Base-by-base conservation (phyloP, 64 coral and sea anemone genomes). In the Dendronephthya gigantea region DNA sequence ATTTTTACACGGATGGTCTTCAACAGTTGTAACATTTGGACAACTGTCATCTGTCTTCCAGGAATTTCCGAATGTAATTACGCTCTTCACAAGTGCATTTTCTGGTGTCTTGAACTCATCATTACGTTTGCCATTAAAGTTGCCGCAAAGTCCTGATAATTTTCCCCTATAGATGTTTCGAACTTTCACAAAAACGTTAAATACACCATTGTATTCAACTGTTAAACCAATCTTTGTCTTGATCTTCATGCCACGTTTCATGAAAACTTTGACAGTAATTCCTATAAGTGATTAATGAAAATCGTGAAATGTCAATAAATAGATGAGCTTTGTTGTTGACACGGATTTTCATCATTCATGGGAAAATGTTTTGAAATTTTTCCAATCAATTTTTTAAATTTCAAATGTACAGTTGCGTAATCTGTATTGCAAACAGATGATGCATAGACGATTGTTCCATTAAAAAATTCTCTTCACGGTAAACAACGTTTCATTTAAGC, bases 121-220 rank as follows among this genome's bases (percentile, higher is more conserved):
- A 62, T 62, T 23, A 62, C 10, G 55, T 62, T 62, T 62, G 16
- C 55, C 55, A 62, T 62, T 62, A 27, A 62, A 62, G 25, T 62
- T 62, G 25, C 55, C 55, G 25, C 55, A 62, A 62, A 62, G 55
- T n/a, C 55, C 55, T 2, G 55, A 62, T 27, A 62, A 62, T n/a
- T 62, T 62, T 62, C 55, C 55, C 25, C 25, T 19, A 62, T 62
- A 62, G 17, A 0, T 62, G 19, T 62, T 62, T 7, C 0, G 19
- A 62, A 62, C 55, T 62, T 62, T 62, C 19, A 62, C 55, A 62
- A 62, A 62, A 62, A 62, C 55, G 25, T 62, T 62, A 62, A 62
- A 62, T 27, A 62, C 55, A 62, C 55, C 55, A 62, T 62, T 23
- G 25, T 62, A 62, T 62, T 62, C 17, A 62, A 62, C 55, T 23